Conservation (phyloP, 2,113 vertebrate species). For the Puffinus mauretanicus region DNA sequence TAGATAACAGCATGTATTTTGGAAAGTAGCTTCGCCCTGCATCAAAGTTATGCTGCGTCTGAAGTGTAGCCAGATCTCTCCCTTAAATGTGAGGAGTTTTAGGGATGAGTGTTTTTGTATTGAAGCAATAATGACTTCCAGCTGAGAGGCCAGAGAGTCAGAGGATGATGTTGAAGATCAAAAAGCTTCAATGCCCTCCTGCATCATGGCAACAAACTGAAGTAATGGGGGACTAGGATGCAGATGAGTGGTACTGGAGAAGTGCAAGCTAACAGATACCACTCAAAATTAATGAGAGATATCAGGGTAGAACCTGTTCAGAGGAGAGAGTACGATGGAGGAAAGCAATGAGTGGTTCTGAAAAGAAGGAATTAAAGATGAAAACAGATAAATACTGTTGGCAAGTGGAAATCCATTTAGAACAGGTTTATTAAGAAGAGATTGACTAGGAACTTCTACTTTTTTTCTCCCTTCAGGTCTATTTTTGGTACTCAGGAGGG, state of each 20-base stretch:
- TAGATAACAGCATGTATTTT: background rate
- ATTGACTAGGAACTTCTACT: background rate
- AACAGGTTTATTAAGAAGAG: background rate
- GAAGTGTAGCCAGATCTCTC: background rate
- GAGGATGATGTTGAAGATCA: background rate
- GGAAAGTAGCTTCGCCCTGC: background rate
- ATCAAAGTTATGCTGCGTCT: background rate
- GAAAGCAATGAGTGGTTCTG: background rate
- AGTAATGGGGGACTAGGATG: background rate
- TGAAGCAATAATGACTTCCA: background rate
- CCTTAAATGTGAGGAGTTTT: background rate
- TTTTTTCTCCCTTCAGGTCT: background rate
- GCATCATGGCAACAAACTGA: background rate
- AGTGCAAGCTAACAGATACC: background rate
- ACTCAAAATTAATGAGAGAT: background rate
- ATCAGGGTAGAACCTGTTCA: background rate
- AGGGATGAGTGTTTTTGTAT: background rate
- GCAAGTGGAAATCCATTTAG: background rate
- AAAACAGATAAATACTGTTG: background rate
- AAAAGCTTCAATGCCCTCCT: background rate
- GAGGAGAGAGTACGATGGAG: background rate
- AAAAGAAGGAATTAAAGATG: background rate
- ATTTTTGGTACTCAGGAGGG: background rate
- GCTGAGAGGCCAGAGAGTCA: background rate
- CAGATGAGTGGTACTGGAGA: background rate